Conservation (phyloP, 2,113 vertebrate genomes). For the Prunella himalayana region DNA sequence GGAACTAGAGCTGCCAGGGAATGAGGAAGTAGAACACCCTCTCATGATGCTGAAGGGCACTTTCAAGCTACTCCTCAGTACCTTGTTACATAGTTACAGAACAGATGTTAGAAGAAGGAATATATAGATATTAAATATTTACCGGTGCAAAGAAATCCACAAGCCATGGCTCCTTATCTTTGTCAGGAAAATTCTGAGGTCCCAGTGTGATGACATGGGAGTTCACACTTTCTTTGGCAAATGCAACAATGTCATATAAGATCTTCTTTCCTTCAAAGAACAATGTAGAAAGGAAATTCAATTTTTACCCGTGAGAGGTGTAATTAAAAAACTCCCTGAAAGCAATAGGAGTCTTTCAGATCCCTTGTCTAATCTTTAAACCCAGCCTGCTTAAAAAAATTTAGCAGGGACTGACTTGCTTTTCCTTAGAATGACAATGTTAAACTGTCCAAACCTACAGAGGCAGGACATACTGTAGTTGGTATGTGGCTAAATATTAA, state of each 20-base stretch:
- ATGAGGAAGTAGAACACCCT: background rate
- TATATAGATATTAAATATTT: constrained; percentile 38
- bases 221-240: constrained; percentile 92
- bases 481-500: background rate
- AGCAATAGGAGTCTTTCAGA: background rate
- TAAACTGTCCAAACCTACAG: background rate
- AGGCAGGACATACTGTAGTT: background rate
- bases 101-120: background rate
- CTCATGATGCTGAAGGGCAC: background rate
- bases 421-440: background rate
- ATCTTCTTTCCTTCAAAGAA: constrained; percentile 85
- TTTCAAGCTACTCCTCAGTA: background rate
- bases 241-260: constrained; percentile 90
- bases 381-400: background rate
- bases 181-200: constrained; percentile 94
- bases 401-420: background rate
- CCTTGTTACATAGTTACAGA: background rate
- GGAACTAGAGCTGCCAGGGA: background rate
- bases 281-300: background rate
- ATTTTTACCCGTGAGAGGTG: background rate
- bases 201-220: constrained; percentile 91
- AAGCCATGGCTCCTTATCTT: constrained; percentile 91
- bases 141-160: constrained; percentile 98
- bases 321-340: background rate
- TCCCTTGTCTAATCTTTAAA: background rate